Base-by-base conservation (phyloP, 2,113 vertebrate genomes). In the Sinocyclocheilus rhinocerous region DNA sequence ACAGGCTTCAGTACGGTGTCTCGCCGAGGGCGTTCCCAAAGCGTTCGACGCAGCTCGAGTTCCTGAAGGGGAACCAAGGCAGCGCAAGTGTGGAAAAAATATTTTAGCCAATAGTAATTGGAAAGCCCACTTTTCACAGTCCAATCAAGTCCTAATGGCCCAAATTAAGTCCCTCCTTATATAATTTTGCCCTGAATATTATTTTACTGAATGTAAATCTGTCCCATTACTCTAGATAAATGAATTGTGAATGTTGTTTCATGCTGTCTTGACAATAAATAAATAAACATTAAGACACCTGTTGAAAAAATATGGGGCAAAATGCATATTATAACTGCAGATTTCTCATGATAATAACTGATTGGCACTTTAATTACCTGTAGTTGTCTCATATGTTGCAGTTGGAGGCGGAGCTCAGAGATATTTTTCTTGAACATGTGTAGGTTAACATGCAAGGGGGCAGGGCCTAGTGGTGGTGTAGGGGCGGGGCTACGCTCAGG, bases 301-400 rank as follows among this genome's bases (percentile, higher is more conserved):
- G 65, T 33, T 70, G 7, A 70, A 70, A 6, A 20, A 57, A 57
- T 57, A 22, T 57, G 18, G 18, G 72, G 0, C 39, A 6, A 59
- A 52, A 79, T 57, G 33, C 6, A 24, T 55, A 55, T n/a, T 73
- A 18, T 50, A 10, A 45, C 5, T n/a, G 22, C 26, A 10, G 57
- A n/a, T 63, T 39, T 42, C 13, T 42, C 1, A 52, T 16, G 26
- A 39, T 24, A 9, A 12, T 63, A 18, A 80, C 16, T 57, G 15
- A 73, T 45, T 42, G 6, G 39, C 6, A 45, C 45, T 42, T 52
- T 65, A 61, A 88, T 89, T 96, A 96, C 98, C 97, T 99, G 98
- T 82, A 97, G 94, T 89, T 97, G 97, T 88, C 94, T 95, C 95
- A 98, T 97, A 92, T 98, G 96, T 87, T 97, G 97, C 70, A 99